Conservation (phyloP, 2,113 vertebrate species). For the Lates calcarifer region DNA sequence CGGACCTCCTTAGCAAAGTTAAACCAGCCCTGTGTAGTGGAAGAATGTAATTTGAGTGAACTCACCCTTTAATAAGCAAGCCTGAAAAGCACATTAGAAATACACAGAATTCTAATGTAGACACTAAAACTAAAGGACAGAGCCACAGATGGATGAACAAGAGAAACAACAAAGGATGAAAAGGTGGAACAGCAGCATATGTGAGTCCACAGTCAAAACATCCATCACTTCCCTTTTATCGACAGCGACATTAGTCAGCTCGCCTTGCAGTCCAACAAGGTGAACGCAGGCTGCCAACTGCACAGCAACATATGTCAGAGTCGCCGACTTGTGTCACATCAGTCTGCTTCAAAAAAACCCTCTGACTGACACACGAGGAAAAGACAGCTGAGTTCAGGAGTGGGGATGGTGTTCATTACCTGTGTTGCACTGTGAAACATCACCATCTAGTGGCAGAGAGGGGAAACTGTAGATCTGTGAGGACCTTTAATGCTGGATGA, state of each 20-base stretch:
- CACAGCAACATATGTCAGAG: constrained; percentile 35
- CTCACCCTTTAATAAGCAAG: not conserved
- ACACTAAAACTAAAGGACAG: not conserved
- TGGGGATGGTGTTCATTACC: rapidly evolving
- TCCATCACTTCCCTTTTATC: constrained; percentile 25
- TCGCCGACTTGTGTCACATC: constrained; percentile 34
- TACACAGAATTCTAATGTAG: not conserved
- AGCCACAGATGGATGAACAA: not conserved
- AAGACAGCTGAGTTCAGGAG: not conserved
- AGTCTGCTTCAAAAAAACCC: constrained; percentile 23
- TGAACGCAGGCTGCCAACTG: not conserved
- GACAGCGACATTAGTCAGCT: constrained; percentile 15
- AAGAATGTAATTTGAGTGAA: not conserved
- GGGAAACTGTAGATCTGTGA: not conserved
- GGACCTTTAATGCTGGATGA: not conserved
- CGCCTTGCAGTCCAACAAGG: not conserved
- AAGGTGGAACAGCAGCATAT: constrained; percentile 5
- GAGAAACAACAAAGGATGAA: not conserved
- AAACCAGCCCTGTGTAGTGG: not conserved
- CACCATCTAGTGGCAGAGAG: constrained; percentile 50
- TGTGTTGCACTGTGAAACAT: constrained; percentile 2
- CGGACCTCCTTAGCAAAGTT: no score
- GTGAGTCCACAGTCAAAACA: not conserved
- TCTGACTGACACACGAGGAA: not conserved
- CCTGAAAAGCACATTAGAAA: not conserved